Percentiles rank a stretch among this genome's conserved stretches.
phyloP scores from a whole-genome alignment of 2,888 invertebrate genomes.

The Oligia strigilis region DNA sequence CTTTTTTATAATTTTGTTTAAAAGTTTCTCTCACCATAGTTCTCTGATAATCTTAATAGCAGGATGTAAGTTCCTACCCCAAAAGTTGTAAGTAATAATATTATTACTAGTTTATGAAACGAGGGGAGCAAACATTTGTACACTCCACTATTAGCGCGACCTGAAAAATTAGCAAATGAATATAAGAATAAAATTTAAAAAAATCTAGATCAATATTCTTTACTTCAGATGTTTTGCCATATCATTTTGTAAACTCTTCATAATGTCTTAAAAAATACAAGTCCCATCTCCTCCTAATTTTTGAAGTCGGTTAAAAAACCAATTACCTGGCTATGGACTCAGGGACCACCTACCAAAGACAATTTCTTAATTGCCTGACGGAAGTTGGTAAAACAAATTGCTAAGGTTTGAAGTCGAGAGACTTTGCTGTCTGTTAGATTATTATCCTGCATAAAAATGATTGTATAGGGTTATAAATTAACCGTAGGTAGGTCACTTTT shows the following conservation, averaged over 20 bases:
- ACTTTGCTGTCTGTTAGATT: background rate
- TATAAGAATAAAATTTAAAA: background rate
- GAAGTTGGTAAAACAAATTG: background rate
- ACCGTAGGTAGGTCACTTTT: background rate
- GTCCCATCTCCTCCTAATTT: background rate
- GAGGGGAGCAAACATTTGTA: constrained; percentile 74
- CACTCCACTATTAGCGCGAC: constrained; percentile 66
- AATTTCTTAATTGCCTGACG: background rate
- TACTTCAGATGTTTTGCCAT: background rate
- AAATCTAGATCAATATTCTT: background rate
- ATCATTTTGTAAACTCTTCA: background rate
- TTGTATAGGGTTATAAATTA: background rate
- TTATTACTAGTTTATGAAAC: constrained; percentile 74
- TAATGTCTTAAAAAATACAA: background rate
- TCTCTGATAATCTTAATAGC: constrained; percentile 73
- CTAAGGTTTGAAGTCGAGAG: background rate
- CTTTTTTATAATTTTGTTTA: background rate
- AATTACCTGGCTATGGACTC: background rate
- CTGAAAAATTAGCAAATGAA: constrained; percentile 70
- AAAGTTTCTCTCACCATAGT: constrained; percentile 71
- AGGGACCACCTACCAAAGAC: background rate
- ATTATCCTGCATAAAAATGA: background rate
- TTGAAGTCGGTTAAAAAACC: background rate
- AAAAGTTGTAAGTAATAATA: constrained; percentile 73
- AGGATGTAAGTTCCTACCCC: constrained; percentile 75